These are phyloP conservation scores for Cossypha heuglini DNA, from an alignment of 2,797 vertebrate species.

Conservation along the genomic window DNA sequence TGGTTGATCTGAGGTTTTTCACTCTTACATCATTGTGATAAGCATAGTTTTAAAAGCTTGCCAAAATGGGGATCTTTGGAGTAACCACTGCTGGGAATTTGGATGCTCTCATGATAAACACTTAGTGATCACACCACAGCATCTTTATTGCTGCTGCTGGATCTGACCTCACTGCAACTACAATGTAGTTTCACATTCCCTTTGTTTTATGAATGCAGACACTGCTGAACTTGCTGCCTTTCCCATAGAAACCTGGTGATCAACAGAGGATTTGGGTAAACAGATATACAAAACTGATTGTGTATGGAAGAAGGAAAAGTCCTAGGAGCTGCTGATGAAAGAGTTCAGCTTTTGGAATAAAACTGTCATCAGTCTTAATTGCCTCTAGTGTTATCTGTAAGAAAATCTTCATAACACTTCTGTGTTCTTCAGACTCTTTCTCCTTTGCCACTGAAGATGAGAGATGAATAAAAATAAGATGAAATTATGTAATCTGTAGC, in stretches of 20 bases:
- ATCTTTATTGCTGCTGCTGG: background rate
- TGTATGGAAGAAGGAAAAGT: background rate
- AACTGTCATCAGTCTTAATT: background rate
- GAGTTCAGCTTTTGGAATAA: background rate
- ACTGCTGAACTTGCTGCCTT: background rate
- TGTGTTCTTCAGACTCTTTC: background rate
- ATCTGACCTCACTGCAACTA: background rate
- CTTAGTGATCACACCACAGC: background rate
- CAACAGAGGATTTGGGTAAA: fast-evolving
- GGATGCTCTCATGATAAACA: background rate
- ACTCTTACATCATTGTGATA: background rate
- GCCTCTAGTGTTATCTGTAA: background rate
- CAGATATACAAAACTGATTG: background rate
- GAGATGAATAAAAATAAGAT: background rate
- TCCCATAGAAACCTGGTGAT: background rate
- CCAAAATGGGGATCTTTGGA: background rate
- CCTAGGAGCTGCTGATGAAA: background rate
- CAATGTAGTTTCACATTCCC: background rate
- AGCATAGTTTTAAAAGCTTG: background rate
- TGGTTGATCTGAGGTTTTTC: background rate
- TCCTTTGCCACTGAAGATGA: background rate
- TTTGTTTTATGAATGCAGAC: background rate
- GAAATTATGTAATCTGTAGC: background rate
- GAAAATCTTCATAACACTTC: background rate
- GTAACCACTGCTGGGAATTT: background rate